phyloP scores from a whole-genome alignment of 2,888 invertebrate species.

The Quadriops clusia region DNA sequence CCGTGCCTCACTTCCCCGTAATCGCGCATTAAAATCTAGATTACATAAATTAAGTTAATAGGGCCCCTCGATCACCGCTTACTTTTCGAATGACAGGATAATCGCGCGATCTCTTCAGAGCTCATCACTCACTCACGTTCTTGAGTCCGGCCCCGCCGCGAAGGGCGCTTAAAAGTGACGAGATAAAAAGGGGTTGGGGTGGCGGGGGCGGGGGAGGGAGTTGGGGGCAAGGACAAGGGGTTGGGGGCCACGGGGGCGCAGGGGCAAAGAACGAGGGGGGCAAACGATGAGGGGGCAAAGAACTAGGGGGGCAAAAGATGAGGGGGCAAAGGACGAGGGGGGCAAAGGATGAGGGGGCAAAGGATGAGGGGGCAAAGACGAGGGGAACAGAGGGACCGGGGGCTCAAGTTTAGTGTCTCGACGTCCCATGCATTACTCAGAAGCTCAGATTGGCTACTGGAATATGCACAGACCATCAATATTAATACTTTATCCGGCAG shows the following conservation, averaged over 20 bases:
- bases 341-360: conserved; percentile 8
- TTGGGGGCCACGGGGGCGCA: conserved; percentile 10
- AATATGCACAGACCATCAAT: conserved; percentile 35
- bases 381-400: conserved; percentile 9
- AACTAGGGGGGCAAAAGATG: too few species aligned
- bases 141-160: too few species aligned
- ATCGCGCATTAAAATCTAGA: conserved; percentile 8
- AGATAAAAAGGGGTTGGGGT: conserved; percentile 15
- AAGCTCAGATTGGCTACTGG: conserved; percentile 34
- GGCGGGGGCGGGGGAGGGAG: conserved; percentile 14
- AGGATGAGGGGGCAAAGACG: conserved; percentile 12
- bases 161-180: conserved; percentile 17
- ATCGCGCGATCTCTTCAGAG: conserved; percentile 15
- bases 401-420: too few species aligned
- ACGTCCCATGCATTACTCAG: conserved; percentile 31
- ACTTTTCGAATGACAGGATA: conserved; percentile 16
- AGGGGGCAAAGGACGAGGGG: too few species aligned
- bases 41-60: conserved; percentile 15
- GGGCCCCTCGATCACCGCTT: conserved; percentile 15
- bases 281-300: conserved; percentile 11
- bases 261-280: conserved; percentile 5
- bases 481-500: conserved; percentile 28
- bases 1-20: too few species aligned
- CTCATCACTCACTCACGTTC: conserved; percentile 16
- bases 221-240: conserved; percentile 8